These are phyloP conservation scores for Oligia strigilis DNA, from an alignment of 2,888 invertebrate species.

Conservation along the genomic window DNA sequence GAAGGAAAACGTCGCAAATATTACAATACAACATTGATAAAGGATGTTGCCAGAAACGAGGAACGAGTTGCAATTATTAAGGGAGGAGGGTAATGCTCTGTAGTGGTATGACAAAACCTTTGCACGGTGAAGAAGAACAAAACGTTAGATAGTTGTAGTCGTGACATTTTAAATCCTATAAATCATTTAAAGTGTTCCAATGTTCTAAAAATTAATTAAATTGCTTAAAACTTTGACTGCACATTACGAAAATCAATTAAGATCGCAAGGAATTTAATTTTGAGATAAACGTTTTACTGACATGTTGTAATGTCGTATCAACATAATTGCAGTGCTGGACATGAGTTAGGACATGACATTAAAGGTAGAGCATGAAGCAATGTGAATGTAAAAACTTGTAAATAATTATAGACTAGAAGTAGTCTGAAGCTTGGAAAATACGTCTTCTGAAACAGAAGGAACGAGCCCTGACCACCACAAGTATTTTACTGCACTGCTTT, in stretches of 20 bases:
- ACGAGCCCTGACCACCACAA: neutral
- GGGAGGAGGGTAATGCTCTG: too few species aligned
- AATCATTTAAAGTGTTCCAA: slow-evolving; percentile 11
- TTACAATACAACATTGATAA: neutral
- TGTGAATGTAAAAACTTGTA: neutral
- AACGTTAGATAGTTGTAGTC: neutral
- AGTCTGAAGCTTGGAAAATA: neutral
- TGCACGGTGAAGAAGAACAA: neutral
- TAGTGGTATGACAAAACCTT: neutral
- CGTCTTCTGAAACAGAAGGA: neutral
- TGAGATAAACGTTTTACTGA: slow-evolving; percentile 38
- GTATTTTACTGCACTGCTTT: neutral
- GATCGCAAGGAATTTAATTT: slow-evolving; percentile 38
- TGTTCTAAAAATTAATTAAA: slow-evolving; percentile 28
- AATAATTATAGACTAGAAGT: neutral
- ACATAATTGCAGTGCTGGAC: slow-evolving; percentile 34
- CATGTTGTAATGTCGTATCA: slow-evolving; percentile 44
- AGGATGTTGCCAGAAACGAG: neutral
- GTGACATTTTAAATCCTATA: neutral
- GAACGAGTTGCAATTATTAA: too few species aligned
- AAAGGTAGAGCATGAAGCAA: slow-evolving; percentile 11
- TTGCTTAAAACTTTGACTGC: slow-evolving; percentile 25
- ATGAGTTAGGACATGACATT: slow-evolving; percentile 8
- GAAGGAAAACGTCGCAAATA: neutral
- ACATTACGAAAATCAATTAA: slow-evolving; percentile 54